Base-by-base conservation (phyloP, 2,888 invertebrate genomes). In the Eupithecia abbreviata region DNA sequence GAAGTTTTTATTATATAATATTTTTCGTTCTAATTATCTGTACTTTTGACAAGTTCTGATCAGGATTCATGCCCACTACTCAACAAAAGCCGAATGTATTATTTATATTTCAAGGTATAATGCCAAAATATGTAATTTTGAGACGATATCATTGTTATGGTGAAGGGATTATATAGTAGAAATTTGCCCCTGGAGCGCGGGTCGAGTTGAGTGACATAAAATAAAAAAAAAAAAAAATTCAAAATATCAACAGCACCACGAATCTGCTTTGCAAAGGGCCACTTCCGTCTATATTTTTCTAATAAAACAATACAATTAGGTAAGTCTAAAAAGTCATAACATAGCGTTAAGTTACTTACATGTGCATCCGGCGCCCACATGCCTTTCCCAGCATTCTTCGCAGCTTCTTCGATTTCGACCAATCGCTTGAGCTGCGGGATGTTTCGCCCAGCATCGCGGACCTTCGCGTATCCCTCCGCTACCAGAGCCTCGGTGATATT, bases 401-500 rank as follows among this genome's bases (percentile, higher is more conserved):
- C 99, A 72, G 96, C 95, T 83, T 98, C 98, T 93, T 99, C 99
- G 51, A 99, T 94, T 85, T 98, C 98, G 45, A 97, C 95, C 12
- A 99, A 95, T 75, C 94, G 96, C 67, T 96, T 94, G 73, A 97
- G 91, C 84, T 97, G 97, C 0, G 97, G 96, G 78, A 92, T 91
- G 67, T 96, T 96, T 58, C 95, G 92, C 73, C 96, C 96, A 43
- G 92, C 91, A 78, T 96, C 95, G 87, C 96, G 93, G 0, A 99
- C 98, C 79, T 97, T 97, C 0, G 97, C 98, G 58, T 98, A 94
- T 71, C 99, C 99, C 91, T 99, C 99, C 0, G 97, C 96, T 2
- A 99, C 97, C 84, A 99, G 95, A 0, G 96, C 95, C 88, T 99
- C 99, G 1, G 98, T 97, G 65, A 99, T 95, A 90, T 99, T 99